phyloP scores from a whole-genome alignment of 2,797 vertebrate genomes.

The Gymnopithys bicolor region DNA sequence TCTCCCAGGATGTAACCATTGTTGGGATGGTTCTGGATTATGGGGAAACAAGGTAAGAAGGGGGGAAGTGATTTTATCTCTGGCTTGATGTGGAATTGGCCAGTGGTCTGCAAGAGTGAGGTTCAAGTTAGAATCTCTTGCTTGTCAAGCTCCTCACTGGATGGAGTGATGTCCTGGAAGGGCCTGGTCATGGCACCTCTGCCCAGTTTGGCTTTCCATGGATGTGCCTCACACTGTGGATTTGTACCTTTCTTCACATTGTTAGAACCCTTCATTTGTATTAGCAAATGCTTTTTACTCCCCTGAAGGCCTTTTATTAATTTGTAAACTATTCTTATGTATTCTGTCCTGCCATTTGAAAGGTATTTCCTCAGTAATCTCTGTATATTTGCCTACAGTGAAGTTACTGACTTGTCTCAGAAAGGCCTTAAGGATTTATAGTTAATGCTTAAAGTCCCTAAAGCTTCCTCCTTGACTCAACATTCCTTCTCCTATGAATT shows the following conservation, averaged over 20 bases:
- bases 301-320: background rate
- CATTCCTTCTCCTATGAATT: background rate
- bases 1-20: background rate
- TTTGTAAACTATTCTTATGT: accelerated
- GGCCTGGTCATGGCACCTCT: background rate
- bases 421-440: background rate
- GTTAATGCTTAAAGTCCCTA: background rate
- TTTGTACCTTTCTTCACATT: background rate
- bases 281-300: background rate
- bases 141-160: background rate
- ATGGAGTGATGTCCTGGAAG: background rate
- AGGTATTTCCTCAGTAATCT: background rate
- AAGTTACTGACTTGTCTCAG: background rate
- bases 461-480: background rate
- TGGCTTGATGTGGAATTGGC: background rate
- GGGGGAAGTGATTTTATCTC: background rate
- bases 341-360: background rate
- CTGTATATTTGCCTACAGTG: background rate
- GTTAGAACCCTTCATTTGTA: background rate
- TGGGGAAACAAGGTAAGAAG: background rate
- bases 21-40: background rate
- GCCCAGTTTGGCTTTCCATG: background rate
- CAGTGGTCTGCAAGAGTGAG: background rate
- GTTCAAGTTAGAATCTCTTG: background rate
- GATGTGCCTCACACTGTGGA: background rate